Conservation (phyloP, 2,113 vertebrate species). For the Halcyon malimbica region DNA sequence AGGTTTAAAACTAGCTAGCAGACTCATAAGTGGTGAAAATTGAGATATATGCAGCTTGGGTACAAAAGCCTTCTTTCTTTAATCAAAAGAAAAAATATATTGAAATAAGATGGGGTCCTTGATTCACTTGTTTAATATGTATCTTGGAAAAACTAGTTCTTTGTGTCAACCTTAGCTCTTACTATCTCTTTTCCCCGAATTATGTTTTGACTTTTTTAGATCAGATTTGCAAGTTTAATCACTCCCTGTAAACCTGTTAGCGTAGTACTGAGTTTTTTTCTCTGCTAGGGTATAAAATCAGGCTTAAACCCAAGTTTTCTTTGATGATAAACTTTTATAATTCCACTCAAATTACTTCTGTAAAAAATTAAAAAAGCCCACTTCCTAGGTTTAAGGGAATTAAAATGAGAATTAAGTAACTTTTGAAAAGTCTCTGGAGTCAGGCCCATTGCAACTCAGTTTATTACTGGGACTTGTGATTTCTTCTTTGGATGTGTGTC, state of each 20-base stretch:
- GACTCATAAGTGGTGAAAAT: background rate
- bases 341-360: background rate
- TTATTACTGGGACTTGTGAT: background rate
- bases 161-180: background rate
- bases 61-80: background rate
- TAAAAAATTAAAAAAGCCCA: background rate
- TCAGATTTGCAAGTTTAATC: background rate
- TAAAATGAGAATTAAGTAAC: background rate
- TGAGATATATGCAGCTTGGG: background rate
- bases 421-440: background rate
- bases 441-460: background rate
- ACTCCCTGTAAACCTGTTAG: background rate
- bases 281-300: background rate
- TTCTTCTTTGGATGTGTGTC: background rate
- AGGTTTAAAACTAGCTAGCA: background rate
- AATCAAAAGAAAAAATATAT: background rate
- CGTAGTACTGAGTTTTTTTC: background rate
- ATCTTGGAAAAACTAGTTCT: background rate
- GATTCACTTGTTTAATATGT: background rate
- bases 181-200: background rate
- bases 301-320: background rate
- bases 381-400: background rate
- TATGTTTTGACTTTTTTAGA: background rate
- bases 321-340: background rate
- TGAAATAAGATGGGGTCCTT: background rate